Percentiles rank a stretch among this genome's conserved stretches.
Evolutionary conservation across 2,113 vertebrate species (phyloP).

Genomic region (Platysternon megacephalum): DNA sequence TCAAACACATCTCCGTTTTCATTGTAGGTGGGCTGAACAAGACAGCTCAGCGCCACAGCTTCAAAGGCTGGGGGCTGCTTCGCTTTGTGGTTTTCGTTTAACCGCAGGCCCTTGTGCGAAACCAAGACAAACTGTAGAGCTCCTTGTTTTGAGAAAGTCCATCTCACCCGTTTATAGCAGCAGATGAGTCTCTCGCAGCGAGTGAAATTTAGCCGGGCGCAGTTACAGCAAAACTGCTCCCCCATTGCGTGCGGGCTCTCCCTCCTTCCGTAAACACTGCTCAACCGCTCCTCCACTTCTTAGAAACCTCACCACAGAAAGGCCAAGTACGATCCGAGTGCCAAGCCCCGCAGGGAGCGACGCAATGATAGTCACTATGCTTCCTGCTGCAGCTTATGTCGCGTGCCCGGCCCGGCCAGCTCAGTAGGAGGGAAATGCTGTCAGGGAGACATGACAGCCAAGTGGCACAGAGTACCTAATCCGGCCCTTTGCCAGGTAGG

Average conservation of each 20-base stretch:
- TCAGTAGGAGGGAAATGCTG: too few relatives aligned
- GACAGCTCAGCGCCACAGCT: constrained; percentile 25
- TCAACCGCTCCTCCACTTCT: too few relatives aligned
- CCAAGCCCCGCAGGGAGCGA: too few relatives aligned
- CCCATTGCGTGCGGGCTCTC: background rate
- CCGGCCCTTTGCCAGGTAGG: too few relatives aligned
- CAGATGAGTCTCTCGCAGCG: background rate
- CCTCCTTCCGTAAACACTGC: constrained; percentile 35
- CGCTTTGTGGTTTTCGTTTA: constrained; percentile 59
- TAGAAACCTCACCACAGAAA: too few relatives aligned
- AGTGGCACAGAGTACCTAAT: too few relatives aligned
- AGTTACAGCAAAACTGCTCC: fast-evolving
- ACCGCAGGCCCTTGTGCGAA: background rate
- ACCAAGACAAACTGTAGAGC: background rate
- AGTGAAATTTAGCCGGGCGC: background rate
- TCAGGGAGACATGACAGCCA: too few relatives aligned
- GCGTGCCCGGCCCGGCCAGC: too few relatives aligned
- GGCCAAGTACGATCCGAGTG: too few relatives aligned
- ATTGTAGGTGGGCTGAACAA: background rate
- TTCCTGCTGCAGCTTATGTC: too few relatives aligned
- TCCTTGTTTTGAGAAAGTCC: background rate
- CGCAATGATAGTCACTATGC: too few relatives aligned
- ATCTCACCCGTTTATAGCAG: background rate
- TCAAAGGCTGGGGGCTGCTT: constrained; percentile 38
- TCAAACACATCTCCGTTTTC: constrained; percentile 50